phyloP scores from a whole-genome alignment of 2,113 vertebrate genomes.

The Eulacestoma nigropectus region DNA sequence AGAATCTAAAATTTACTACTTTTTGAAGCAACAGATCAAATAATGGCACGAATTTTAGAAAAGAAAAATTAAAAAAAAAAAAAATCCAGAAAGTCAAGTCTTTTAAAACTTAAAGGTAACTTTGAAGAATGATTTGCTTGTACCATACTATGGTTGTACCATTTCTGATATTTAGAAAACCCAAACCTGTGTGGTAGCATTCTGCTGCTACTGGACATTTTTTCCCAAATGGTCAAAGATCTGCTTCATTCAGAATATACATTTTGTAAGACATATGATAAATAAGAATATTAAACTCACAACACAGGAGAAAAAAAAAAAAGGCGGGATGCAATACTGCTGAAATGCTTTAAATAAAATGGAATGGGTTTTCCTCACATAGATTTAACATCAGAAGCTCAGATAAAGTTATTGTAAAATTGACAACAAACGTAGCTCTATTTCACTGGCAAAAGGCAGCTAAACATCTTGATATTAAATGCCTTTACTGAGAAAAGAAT shows the following conservation, averaged over 20 bases:
- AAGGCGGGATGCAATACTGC: neutral
- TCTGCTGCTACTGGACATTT: neutral
- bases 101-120: neutral
- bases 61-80: neutral
- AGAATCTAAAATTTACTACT: neutral
- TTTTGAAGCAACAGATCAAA: neutral
- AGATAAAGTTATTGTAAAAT: neutral
- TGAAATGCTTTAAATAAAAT: neutral
- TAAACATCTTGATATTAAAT: neutral
- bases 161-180: neutral
- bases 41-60: neutral
- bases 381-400: neutral
- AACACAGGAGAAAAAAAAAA: neutral
- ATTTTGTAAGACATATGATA: neutral
- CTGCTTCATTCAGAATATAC: neutral
- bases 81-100: neutral
- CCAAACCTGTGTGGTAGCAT: neutral
- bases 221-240: neutral
- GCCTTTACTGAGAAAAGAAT: neutral
- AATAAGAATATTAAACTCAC: neutral
- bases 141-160: accelerated
- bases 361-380: accelerated
- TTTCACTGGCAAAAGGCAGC: neutral
- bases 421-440: neutral
- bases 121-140: neutral